These are phyloP conservation scores for Lepetodrilus schrolli DNA, from an alignment of 2,888 invertebrate species.

Conservation along the genomic window DNA sequence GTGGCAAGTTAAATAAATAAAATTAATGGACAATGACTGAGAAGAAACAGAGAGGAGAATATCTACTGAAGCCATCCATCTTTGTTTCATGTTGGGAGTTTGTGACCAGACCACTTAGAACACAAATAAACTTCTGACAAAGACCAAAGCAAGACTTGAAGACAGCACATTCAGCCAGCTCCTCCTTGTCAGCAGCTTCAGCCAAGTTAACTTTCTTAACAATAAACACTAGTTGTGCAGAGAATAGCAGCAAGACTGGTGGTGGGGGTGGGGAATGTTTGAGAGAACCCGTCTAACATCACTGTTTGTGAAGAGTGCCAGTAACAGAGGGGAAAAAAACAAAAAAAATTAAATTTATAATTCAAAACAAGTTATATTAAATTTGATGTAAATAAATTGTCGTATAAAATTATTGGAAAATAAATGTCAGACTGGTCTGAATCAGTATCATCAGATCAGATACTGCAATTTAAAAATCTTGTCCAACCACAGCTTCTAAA, in stretches of 20 bases:
- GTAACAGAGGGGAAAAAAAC: no score
- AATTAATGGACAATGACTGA: slow-evolving; percentile 26
- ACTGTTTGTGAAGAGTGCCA: no score
- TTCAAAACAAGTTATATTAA: no score
- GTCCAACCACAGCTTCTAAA: no score
- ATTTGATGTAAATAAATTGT: no score
- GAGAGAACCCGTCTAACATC: not conserved
- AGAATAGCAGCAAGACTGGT: not conserved
- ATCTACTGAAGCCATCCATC: not conserved
- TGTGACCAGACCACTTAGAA: slow-evolving; percentile 24
- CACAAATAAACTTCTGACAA: slow-evolving; percentile 6
- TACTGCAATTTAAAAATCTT: no score
- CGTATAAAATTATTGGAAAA: no score
- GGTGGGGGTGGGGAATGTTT: not conserved
- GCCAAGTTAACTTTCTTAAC: slow-evolving; percentile 7
- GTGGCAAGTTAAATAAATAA: slow-evolving; percentile 15
- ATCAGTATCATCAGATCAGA: no score
- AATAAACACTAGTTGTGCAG: not conserved
- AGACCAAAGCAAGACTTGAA: not conserved
- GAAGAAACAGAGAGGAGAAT: slow-evolving; percentile 7
- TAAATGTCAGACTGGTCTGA: no score
- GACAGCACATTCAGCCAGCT: not conserved
- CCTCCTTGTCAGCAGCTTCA: not conserved
- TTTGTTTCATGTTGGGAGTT: not conserved
- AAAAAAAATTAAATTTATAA: no score